Percentiles rank a stretch among this genome's conserved stretches.
These are phyloP conservation scores for Erebia epiphron DNA, from an alignment of 2,888 invertebrate species.

Conservation along the genomic window DNA sequence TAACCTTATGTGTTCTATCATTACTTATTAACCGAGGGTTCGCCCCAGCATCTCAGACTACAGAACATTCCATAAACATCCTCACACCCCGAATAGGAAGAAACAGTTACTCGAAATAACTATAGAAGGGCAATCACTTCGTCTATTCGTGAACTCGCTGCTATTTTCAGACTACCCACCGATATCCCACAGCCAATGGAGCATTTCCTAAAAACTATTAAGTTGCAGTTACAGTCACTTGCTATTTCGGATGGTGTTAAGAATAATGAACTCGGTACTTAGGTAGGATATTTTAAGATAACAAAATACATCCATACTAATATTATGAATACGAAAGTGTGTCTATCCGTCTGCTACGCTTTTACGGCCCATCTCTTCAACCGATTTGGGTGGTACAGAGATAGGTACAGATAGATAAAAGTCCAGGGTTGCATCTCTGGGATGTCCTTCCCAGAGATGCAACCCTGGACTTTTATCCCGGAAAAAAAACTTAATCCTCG, in stretches of 20 bases:
- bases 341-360: no score
- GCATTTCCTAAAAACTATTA: conserved; percentile 42
- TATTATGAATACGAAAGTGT: no score
- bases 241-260: conserved; percentile 17
- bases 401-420: no score
- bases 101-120: conserved; percentile 68
- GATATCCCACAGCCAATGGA: conserved; percentile 46
- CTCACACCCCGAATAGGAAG: conserved; percentile 37
- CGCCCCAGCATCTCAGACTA: conserved; percentile 17
- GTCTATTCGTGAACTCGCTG: conserved; percentile 73
- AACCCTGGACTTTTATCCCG: no score
- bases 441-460: no score
- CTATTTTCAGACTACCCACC: conserved; percentile 70
- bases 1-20: conserved; percentile 8
- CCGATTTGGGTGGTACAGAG: no score
- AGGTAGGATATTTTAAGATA: neutral
- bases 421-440: no score
- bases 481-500: no score
- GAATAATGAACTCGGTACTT: conserved; percentile 20
- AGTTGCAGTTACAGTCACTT: conserved; percentile 31
- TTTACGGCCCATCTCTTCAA: no score
- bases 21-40: conserved; percentile 13
- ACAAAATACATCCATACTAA: no score
- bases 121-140: conserved; percentile 73
- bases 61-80: conserved; percentile 28